A percentile compares a stretch with the other conserved stretches of the same genome.
Conservation (phyloP, 1,140 invertebrate genomes). For the Aphelinus certus region DNA sequence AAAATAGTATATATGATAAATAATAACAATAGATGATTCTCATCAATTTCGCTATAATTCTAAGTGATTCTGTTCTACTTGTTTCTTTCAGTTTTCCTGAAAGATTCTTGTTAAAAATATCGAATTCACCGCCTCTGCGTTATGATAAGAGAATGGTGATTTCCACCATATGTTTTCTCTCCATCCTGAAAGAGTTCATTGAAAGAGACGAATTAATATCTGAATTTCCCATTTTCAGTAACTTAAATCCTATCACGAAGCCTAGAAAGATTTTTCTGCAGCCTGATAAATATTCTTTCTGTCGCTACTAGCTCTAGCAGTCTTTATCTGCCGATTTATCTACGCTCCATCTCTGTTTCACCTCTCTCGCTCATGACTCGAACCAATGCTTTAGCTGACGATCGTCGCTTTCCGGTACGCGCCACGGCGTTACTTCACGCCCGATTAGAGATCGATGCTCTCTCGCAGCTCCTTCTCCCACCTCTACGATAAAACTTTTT, state of each 20-base stretch:
- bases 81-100: too few relatives aligned
- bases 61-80: too few relatives aligned
- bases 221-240: too few relatives aligned
- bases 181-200: too few relatives aligned
- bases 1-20: too few relatives aligned
- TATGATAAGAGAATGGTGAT: too few relatives aligned
- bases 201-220: too few relatives aligned
- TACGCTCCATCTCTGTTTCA: not conserved
- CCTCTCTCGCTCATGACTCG: conserved; percentile 6
- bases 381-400: conserved; percentile 23
- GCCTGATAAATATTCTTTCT: conserved; percentile 18
- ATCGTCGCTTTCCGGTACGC: conserved; percentile 10
- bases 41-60: too few relatives aligned
- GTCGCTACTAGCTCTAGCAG: not conserved
- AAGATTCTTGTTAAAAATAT: too few relatives aligned
- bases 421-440: conserved; percentile 25
- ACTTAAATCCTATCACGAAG: not conserved
- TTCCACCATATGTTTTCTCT: too few relatives aligned
- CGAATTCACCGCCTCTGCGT: too few relatives aligned
- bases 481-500: conserved; percentile 15
- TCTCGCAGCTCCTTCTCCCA: not conserved
- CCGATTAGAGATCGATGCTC: conserved; percentile 34
- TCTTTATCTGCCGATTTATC: conserved; percentile 19
- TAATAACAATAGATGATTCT: too few relatives aligned
- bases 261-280: conserved; percentile 12